phyloP scores from a whole-genome alignment of 1,140 invertebrate species.

The Scylla paramamosain region DNA sequence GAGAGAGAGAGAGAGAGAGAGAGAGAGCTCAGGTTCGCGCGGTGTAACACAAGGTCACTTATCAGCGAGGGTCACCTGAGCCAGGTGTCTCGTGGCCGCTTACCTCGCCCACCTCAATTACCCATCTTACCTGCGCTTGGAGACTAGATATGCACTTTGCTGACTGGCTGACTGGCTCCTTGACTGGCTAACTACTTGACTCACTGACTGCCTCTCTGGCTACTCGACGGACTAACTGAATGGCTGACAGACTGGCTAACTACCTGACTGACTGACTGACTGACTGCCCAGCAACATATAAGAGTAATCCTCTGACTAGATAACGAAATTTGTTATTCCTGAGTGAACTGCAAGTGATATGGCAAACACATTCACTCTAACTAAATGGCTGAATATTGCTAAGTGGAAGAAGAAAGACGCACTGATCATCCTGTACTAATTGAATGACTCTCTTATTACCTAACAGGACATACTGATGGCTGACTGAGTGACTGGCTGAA shows the following conservation, averaged over 20 bases:
- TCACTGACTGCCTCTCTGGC: too few relatives aligned
- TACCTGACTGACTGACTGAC: not conserved
- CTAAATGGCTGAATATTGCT: too few relatives aligned
- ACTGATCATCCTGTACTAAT: too few relatives aligned
- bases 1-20: conserved; percentile 1
- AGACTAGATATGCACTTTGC: not conserved
- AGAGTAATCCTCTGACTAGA: not conserved
- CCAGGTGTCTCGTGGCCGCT: not conserved
- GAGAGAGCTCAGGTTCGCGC: conserved; percentile 9
- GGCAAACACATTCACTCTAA: too few relatives aligned
- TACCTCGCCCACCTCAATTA: not conserved
- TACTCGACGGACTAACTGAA: too few relatives aligned
- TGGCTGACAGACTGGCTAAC: too few relatives aligned
- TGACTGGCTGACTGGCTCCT: not conserved
- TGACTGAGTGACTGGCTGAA: too few relatives aligned
- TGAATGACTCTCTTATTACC: too few relatives aligned
- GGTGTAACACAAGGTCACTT: conserved; percentile 21
- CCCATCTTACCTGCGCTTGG: not conserved
- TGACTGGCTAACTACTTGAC: not conserved
- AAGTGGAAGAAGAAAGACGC: too few relatives aligned
- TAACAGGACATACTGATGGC: too few relatives aligned
- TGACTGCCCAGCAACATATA: not conserved
- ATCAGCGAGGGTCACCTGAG: not conserved
- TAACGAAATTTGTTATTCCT: not conserved
- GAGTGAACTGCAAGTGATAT: too few relatives aligned